These are phyloP conservation scores for Geococcyx californianus DNA, from an alignment of 2,113 vertebrate genomes.

Conservation along the genomic window DNA sequence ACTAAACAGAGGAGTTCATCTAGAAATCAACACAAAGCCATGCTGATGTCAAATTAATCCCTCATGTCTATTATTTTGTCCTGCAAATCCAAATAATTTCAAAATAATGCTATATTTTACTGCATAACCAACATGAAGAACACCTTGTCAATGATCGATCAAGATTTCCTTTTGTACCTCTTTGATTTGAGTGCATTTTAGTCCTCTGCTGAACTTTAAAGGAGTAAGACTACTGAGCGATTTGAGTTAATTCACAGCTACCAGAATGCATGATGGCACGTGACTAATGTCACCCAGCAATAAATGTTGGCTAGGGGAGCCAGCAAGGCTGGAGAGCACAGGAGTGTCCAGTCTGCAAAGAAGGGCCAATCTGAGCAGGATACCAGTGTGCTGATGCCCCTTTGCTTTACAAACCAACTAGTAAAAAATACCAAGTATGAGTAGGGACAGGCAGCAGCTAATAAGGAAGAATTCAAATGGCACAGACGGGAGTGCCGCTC, in stretches of 20 bases:
- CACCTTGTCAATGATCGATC: background rate
- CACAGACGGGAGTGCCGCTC: background rate
- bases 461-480: background rate
- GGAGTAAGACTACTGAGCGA: background rate
- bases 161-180: background rate
- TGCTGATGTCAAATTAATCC: background rate
- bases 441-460: background rate
- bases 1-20: background rate
- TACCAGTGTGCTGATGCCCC: too few relatives aligned
- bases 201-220: background rate
- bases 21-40: background rate
- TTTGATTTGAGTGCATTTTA: background rate
- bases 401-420: background rate
- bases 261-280: rapidly evolving
- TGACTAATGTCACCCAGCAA: background rate
- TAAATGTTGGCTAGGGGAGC: background rate
- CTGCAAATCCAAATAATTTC: background rate
- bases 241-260: background rate
- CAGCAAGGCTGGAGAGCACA: background rate
- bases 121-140: background rate
- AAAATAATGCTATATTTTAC: background rate
- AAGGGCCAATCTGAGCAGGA: background rate
- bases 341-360: background rate
- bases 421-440: background rate
- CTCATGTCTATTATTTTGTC: background rate